Evolutionary conservation across 1,140 invertebrate genomes (phyloP).

Genomic region (Atta texana): DNA sequence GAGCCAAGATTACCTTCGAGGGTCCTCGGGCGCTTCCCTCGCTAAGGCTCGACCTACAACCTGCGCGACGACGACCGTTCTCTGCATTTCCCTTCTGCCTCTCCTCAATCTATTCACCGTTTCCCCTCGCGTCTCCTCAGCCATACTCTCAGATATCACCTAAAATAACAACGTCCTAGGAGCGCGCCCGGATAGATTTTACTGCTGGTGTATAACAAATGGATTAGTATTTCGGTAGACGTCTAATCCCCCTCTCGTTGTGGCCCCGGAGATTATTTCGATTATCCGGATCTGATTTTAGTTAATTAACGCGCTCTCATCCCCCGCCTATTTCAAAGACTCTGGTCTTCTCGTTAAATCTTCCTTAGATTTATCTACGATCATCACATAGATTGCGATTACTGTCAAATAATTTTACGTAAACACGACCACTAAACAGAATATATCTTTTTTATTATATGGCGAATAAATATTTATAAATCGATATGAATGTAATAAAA

Average conservation of each 20-base stretch:
- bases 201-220: slow-evolving; percentile 73
- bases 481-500: no score
- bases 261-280: slow-evolving; percentile 61
- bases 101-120: slow-evolving; percentile 58
- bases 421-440: neutral
- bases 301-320: slow-evolving; percentile 45
- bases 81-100: slow-evolving; percentile 54
- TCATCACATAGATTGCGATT: neutral
- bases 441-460: neutral
- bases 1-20: slow-evolving; percentile 84
- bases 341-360: neutral
- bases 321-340: neutral
- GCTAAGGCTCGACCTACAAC: slow-evolving; percentile 71
- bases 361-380: slow-evolving; percentile 11
- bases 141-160: slow-evolving; percentile 70
- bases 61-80: slow-evolving; percentile 63
- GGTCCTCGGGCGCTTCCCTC: slow-evolving; percentile 76
- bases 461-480: neutral
- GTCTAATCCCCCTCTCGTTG: slow-evolving; percentile 63
- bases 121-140: slow-evolving; percentile 27
- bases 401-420: no score
- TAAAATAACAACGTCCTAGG: slow-evolving; percentile 71
- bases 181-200: slow-evolving; percentile 70
- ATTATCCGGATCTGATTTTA: slow-evolving; percentile 66
- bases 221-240: slow-evolving; percentile 73